phyloP scores from a whole-genome alignment of 1,140 invertebrate species.

The Homalodisca vitripennis region DNA sequence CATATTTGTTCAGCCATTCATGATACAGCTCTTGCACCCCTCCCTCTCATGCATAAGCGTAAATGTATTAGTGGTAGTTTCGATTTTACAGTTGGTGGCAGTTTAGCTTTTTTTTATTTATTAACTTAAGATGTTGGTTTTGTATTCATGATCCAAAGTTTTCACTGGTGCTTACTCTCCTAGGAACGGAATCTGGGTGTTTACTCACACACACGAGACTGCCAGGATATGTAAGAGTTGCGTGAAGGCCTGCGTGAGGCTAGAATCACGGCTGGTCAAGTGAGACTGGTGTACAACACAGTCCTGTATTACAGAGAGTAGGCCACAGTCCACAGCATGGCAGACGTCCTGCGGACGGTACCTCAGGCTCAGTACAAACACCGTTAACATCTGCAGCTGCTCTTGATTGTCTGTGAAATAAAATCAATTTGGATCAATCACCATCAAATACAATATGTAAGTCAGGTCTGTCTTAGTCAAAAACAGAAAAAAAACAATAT shows the following conservation, averaged over 20 bases:
- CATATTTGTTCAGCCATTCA: no score
- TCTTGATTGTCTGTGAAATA: constrained; percentile 45
- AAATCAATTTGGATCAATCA: neutral
- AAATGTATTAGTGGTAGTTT: no score
- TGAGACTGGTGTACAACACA: constrained; percentile 28
- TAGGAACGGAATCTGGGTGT: no score
- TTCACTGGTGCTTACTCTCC: no score
- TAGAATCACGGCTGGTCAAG: constrained; percentile 21
- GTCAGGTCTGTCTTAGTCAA: no score
- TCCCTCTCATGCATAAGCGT: no score
- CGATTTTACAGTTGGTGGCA: no score
- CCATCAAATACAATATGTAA: no score
- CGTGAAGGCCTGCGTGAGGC: constrained; percentile 47
- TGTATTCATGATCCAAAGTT: no score
- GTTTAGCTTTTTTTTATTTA: no score
- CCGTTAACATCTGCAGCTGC: constrained; percentile 50
- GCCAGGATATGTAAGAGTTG: constrained; percentile 58
- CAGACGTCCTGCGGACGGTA: constrained; percentile 59
- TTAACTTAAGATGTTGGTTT: no score
- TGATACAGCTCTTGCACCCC: no score
- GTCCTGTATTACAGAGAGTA: constrained; percentile 48
- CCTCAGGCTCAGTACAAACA: constrained; percentile 58
- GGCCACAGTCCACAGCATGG: constrained; percentile 57
- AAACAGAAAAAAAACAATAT: neutral
- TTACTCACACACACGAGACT: constrained; percentile 49